phyloP scores from a whole-genome alignment of 2,797 vertebrate genomes.

The Coregonus sp. region DNA sequence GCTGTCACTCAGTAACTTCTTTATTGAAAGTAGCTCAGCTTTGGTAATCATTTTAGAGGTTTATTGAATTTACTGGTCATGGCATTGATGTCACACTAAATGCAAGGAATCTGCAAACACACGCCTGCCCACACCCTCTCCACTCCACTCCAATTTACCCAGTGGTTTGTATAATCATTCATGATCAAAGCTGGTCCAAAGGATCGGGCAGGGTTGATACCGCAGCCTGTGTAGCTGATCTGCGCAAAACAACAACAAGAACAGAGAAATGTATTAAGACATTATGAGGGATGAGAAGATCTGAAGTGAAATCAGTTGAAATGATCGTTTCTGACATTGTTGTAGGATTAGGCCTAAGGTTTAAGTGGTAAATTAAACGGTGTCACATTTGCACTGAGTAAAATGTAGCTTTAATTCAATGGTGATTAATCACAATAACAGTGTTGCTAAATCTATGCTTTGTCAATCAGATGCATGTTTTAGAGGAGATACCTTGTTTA shows the following conservation, averaged over 20 bases:
- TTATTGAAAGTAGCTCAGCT: conserved; percentile 7
- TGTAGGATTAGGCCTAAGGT: not conserved
- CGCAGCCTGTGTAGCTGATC: conserved; percentile 96
- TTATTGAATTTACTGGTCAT: conserved; percentile 41
- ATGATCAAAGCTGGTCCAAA: conserved; percentile 90
- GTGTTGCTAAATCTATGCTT: not conserved
- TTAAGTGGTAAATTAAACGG: not conserved
- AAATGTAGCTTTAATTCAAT: not conserved
- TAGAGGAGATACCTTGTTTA: not conserved
- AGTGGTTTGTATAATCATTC: conserved; percentile 85
- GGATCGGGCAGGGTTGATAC: conserved; percentile 96
- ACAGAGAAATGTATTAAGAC: conserved; percentile 16
- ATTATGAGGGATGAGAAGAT: not conserved
- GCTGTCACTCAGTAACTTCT: conserved; percentile 52
- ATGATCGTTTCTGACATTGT: not conserved
- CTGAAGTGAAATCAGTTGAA: not conserved
- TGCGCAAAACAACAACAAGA: conserved; percentile 53
- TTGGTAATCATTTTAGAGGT: conserved; percentile 30
- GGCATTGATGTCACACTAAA: not conserved
- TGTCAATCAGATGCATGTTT: not conserved
- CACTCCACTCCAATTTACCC: conserved; percentile 79
- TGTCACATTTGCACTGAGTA: not conserved
- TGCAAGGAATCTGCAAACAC: not conserved
- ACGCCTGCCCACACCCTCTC: not conserved
- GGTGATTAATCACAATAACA: not conserved